Conservation (phyloP, 2,797 vertebrate species). For the Eleutherodactylus coqui region DNA sequence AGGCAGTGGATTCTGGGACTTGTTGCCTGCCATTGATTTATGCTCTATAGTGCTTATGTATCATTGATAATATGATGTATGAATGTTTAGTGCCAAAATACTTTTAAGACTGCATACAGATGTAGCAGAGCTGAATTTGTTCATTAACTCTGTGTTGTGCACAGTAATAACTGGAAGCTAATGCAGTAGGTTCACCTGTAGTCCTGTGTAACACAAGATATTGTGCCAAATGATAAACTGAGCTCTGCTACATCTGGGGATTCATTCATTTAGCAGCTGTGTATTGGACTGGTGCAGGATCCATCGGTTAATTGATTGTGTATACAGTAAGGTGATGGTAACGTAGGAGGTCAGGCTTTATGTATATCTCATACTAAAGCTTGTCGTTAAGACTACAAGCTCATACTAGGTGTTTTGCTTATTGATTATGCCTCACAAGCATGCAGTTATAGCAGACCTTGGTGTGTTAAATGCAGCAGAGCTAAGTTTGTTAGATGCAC, state of each 20-base stretch:
- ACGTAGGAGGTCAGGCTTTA: not conserved
- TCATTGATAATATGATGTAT: not conserved
- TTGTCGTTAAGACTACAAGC: too few relatives aligned
- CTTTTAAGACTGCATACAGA: not conserved
- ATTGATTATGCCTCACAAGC: too few relatives aligned
- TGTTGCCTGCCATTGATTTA: constrained; percentile 19
- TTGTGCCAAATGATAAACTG: not conserved
- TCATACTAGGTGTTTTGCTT: not conserved
- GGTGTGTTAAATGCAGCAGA: not conserved
- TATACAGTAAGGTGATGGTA: not conserved
- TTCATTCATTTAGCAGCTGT: not conserved
- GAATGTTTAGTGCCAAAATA: not conserved
- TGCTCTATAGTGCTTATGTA: not conserved
- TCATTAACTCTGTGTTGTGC: not conserved
- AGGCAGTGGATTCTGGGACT: not conserved
- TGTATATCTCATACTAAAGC: not conserved
- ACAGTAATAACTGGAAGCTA: not conserved
- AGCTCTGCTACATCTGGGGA: not conserved
- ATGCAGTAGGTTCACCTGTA: not conserved
- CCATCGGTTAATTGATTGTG: not conserved
- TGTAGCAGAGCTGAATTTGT: not conserved
- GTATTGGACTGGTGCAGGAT: not conserved
- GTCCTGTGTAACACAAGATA: not conserved
- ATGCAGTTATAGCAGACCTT: not conserved
- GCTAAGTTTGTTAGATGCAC: not conserved